Evolutionary conservation across 2,888 invertebrate species (phyloP), one percentile per base, ranked within the genome.

Genomic region (Philopedon plagiatum): DNA sequence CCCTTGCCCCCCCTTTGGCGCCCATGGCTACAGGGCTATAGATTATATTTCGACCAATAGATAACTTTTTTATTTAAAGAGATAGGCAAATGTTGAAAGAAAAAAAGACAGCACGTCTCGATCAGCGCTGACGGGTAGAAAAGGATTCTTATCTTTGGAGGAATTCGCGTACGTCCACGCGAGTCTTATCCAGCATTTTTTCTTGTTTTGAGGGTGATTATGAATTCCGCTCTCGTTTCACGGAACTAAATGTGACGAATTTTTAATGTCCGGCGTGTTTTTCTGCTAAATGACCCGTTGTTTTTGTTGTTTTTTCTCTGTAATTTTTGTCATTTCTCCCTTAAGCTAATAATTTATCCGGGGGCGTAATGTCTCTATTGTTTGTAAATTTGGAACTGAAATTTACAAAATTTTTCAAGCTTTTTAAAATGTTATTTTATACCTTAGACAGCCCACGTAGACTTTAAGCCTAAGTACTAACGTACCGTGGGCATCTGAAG

Each of bases 191-290:
- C 58, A 29, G 41, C n/a, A 51, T 65, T 65, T 71, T 71, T 65
- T 64, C 62, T 61, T 61, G 70, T 58, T 64, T 54, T 57, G 26
- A 54, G 41, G 63, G 60, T 60, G 51, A 60, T 65, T 64, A 63
- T 67, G 34, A 61, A 64, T 65, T 69, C 64, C 69, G 54, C 66
- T 66, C 62, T 61, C 51, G 62, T 46, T 49, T 46, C 44, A 49
- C 39, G 56, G 23, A 61, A 68, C 62, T 68, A 68, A 68, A 68
- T 68, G 68, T 68, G 68, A 68, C 68, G 68, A 68, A 68, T 68
- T 68, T 68, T 68, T 68, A 62, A 68, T 68, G 68, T 61, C 68
- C 68, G 68, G 49, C 51, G 13, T 58, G 67, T 39, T 68, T 61
- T 68, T 18, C 67, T 32, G 61, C 54, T 68, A 62, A 68, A 68